Percentiles rank a stretch among this genome's conserved stretches.
Conservation (phyloP, 2,888 invertebrate genomes). For the Bruchidius siliquastri region DNA sequence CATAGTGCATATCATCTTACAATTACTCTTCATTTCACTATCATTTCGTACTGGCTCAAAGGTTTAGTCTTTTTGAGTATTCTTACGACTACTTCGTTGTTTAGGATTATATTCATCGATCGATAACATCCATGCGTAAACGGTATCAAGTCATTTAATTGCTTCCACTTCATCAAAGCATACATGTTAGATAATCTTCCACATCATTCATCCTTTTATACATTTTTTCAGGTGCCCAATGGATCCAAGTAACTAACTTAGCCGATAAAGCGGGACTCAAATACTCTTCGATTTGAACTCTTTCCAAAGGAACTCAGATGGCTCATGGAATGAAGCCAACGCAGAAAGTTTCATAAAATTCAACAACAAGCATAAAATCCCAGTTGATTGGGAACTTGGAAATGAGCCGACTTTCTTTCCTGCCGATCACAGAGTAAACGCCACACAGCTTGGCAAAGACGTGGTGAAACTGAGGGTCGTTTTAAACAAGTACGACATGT, state of each 20-base stretch:
- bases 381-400: conserved; percentile 65
- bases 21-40: too few relatives aligned
- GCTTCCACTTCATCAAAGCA: too few relatives aligned
- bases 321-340: conserved; percentile 63
- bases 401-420: conserved; percentile 68
- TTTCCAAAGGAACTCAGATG: conserved; percentile 53
- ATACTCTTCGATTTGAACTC: conserved; percentile 70
- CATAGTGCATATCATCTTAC: too few relatives aligned
- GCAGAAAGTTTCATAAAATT: conserved; percentile 61
- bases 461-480: conserved; percentile 54
- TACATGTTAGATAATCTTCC: too few relatives aligned
- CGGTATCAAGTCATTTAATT: too few relatives aligned
- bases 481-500: conserved; percentile 51
- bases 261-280: conserved; percentile 52
- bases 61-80: too few relatives aligned
- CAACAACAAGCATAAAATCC: conserved; percentile 52
- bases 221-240: conserved; percentile 47
- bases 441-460: conserved; percentile 58
- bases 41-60: too few relatives aligned
- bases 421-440: conserved; percentile 55
- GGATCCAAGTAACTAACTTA: conserved; percentile 60
- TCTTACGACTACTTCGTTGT: too few relatives aligned
- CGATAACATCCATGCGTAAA: too few relatives aligned
- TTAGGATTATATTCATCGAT: too few relatives aligned
- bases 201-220: too few relatives aligned